phyloP scores from a whole-genome alignment of 2,888 invertebrate species.

The Timema podura region DNA sequence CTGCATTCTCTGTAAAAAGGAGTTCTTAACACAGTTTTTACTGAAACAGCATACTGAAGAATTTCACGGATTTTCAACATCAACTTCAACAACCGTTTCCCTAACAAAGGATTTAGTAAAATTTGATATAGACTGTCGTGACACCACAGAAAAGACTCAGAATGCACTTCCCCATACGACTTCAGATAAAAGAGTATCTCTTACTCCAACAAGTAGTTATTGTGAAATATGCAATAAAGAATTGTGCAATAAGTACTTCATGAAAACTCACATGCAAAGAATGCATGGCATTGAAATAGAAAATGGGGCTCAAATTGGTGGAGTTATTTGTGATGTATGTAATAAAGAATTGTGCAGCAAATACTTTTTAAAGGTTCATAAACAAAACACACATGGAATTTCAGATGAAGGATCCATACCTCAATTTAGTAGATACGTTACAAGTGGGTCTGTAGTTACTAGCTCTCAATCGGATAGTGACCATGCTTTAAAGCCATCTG shows the following conservation, averaged over 20 bases:
- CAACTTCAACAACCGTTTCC: slow-evolving; percentile 19
- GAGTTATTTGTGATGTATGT: slow-evolving; percentile 95
- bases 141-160: slow-evolving; percentile 29
- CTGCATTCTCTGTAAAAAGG: slow-evolving; percentile 57
- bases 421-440: slow-evolving; percentile 39
- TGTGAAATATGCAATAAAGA: slow-evolving; percentile 99
- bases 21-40: slow-evolving; percentile 58
- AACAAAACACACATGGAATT: slow-evolving; percentile 96
- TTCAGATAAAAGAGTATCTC: slow-evolving; percentile 54
- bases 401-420: slow-evolving; percentile 65
- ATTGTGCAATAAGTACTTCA: slow-evolving; percentile 98
- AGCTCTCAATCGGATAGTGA: slow-evolving; percentile 40
- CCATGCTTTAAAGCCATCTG: slow-evolving; percentile 51
- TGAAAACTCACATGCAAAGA: slow-evolving; percentile 98
- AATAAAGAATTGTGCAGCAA: slow-evolving; percentile 98
- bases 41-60: slow-evolving; percentile 66
- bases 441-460: slow-evolving; percentile 35
- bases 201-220: slow-evolving; percentile 77
- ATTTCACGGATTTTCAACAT: slow-evolving; percentile 51
- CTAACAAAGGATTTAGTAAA: slow-evolving; percentile 37
- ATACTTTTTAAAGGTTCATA: slow-evolving; percentile 95
- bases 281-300: slow-evolving; percentile 96
- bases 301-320: slow-evolving; percentile 87
- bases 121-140: slow-evolving; percentile 28
- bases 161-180: slow-evolving; percentile 37